phyloP scores from a whole-genome alignment of 2,888 invertebrate species.

The Podotricha telesiphe region DNA sequence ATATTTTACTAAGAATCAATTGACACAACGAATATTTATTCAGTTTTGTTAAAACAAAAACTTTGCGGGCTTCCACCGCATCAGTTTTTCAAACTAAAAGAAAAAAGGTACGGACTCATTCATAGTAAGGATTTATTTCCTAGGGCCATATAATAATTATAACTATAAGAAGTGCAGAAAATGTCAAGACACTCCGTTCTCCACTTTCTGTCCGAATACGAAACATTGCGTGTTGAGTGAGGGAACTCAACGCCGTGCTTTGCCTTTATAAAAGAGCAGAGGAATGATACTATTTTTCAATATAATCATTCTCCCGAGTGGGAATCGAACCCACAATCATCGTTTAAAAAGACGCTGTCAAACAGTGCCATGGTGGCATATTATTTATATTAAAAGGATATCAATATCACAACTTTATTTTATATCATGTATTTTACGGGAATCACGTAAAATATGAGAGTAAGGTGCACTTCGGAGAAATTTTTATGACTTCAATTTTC shows the following conservation, averaged over 20 bases:
- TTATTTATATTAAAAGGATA: slow-evolving; percentile 3
- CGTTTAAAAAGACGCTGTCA: no score
- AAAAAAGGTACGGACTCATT: neutral
- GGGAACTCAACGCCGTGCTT: no score
- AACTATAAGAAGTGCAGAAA: no score
- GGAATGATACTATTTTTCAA: no score
- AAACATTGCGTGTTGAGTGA: no score
- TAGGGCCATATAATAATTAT: no score
- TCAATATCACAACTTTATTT: slow-evolving; percentile 11
- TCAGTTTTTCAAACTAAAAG: neutral
- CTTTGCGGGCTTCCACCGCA: neutral
- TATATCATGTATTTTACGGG: slow-evolving; percentile 34
- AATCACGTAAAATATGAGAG: slow-evolving; percentile 64
- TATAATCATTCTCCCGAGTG: no score
- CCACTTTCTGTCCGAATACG: no score
- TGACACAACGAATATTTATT: neutral
- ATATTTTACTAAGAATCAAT: neutral
- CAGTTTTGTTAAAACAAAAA: neutral
- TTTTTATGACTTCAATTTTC: slow-evolving; percentile 59
- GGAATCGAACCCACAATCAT: no score
- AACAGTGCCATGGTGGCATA: no score
- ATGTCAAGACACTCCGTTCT: no score
- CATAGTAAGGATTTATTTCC: neutral
- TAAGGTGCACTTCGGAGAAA: slow-evolving; percentile 55
- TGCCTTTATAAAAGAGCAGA: no score